Evolutionary conservation across 64 coral and sea anemone genomes (phyloP).

Genomic region (Exaiptasia diaphana): DNA sequence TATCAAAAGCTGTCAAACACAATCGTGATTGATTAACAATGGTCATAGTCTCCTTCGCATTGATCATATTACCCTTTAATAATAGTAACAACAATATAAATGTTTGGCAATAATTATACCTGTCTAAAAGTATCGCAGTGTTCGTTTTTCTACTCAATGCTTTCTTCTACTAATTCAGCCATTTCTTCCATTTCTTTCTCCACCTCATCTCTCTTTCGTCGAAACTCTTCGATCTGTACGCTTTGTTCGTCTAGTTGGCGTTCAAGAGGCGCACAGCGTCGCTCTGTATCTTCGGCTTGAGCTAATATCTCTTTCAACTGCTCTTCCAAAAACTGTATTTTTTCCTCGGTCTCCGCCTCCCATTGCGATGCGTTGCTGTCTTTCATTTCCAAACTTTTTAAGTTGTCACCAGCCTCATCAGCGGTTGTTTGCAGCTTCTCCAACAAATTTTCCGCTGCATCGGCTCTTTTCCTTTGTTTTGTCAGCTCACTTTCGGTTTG

Average conservation of each 20-base stretch:
- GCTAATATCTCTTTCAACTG: slow-evolving; percentile 70
- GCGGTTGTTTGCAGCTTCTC: slow-evolving; percentile 40
- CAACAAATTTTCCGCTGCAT: slow-evolving; percentile 22
- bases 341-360: slow-evolving; percentile 66
- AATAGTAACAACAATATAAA: no score
- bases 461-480: slow-evolving; percentile 24
- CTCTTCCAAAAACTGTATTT: slow-evolving; percentile 58
- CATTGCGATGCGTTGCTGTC: slow-evolving; percentile 63
- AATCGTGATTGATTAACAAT: no score
- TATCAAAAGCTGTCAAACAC: no score
- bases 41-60: no score
- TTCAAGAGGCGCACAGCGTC: slow-evolving; percentile 58
- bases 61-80: no score
- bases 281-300: slow-evolving; percentile 54
- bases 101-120: no score
- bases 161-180: slow-evolving; percentile 32
- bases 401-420: slow-evolving; percentile 42
- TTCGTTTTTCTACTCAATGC: not conserved
- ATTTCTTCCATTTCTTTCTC: slow-evolving; percentile 78
- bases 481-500: slow-evolving; percentile 65
- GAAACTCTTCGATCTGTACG: slow-evolving; percentile 43
- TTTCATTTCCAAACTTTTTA: slow-evolving; percentile 61
- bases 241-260: slow-evolving; percentile 38
- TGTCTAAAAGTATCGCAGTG: no score
- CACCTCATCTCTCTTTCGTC: not conserved